phyloP scores from a whole-genome alignment of 2,113 vertebrate species.

The Riparia riparia region DNA sequence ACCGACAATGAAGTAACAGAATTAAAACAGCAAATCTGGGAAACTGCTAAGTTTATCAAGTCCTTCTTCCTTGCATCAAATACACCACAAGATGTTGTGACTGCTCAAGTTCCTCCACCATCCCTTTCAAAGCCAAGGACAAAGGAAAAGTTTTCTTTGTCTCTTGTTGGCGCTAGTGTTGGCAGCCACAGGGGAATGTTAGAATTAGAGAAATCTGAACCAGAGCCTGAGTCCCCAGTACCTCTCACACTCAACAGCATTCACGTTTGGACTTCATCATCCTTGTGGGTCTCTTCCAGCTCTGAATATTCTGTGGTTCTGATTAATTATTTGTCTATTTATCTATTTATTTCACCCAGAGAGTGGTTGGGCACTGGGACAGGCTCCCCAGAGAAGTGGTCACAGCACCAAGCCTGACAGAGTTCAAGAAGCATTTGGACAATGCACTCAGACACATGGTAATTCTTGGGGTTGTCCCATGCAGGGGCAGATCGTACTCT shows the following conservation, averaged over 20 bases:
- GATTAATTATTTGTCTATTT: not conserved
- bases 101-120: not conserved
- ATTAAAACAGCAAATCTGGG: not conserved
- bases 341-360: not conserved
- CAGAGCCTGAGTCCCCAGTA: not conserved
- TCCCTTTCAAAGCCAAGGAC: not conserved
- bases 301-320: not conserved
- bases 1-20: not conserved
- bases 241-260: not conserved
- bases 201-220: not conserved
- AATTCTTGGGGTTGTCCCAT: not conserved
- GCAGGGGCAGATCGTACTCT: not conserved
- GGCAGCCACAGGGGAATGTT: not conserved
- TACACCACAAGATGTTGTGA: not conserved
- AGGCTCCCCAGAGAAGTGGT: not conserved
- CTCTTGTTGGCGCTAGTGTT: not conserved
- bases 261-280: not conserved
- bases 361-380: not conserved
- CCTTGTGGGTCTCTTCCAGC: not conserved
- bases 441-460: not conserved
- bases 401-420: not conserved
- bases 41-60: not conserved
- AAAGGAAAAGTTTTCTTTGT: not conserved
- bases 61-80: not conserved
- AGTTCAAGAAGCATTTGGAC: not conserved